Evolutionary conservation across 1,140 invertebrate species (phyloP), one percentile per base, ranked within the genome.

Genomic region (Drosophila lacertosa): DNA sequence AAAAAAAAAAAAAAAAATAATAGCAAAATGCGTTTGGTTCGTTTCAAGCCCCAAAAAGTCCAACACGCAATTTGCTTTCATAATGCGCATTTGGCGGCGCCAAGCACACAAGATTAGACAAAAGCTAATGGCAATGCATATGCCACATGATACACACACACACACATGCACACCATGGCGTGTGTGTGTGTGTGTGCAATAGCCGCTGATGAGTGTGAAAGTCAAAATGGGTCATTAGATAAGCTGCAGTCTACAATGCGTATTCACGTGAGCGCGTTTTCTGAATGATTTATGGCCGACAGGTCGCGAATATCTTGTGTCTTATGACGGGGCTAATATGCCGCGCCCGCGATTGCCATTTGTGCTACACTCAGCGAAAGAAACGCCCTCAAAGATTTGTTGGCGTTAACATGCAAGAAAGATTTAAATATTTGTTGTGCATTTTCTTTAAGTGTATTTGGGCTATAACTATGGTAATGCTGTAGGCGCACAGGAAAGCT

Each of bases 271-370:
- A 77, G 59, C 39, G 69, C 68, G 45, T 74, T 71, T 82, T 82
- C 42, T 78, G 48, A 83, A 83, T 83, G 79, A 83, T 83, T 83
- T 83, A 83, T 80, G 74, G 65, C 57, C 63, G 65, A 74, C 70
- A 77, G 37, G 9, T 51, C 29, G 62, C 33, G 62, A 53, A 76
- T 81, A 69, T 82, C 69, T 74, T 63, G 54, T 72, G 77, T 69
- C 58, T 58, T 59, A 68, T 35, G 45, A 18, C 7, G 32, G 15
- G 10, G 32, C 45, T 60, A 63, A 65, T 65, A 45, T 59, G 44
- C 37, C 44, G 5, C 22, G 24, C 16, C 11, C 22, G 26, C 26
- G 6, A 29, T 1, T 29, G 26, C 26, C 26, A 29, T 29, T 29
- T 29, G 57, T 39, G 47, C 48, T 26, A 42, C 33, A n/a, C 9